Base-by-base conservation (phyloP, 1,140 invertebrate species). In the Mizuhopecten yessoensis region DNA sequence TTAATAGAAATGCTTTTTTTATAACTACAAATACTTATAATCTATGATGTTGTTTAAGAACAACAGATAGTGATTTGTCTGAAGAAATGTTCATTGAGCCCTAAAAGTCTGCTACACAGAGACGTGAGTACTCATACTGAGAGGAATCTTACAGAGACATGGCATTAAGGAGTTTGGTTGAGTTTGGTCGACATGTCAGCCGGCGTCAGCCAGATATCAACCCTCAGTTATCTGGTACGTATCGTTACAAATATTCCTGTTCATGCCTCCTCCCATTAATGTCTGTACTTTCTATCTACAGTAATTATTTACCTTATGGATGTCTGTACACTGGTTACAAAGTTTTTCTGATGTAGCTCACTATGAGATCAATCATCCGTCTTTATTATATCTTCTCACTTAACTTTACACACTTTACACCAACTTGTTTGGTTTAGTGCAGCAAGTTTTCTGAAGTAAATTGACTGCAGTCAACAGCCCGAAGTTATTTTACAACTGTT, bases 131-230 rank as follows among this genome's bases (percentile, higher is more conserved):
- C 57, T 17, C 5, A 13, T 29, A 17, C n/a, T 9, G 23, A 75
- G 23, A 29, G 57, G 57, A 75, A 75, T 75, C 23, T 29, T 75
- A 75, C 23, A 75, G 57, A 75, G 57, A 75, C 23, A 75, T 5
- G 57, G 29, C 57, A 75, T n/a, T 75, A 29, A 75, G 57, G 57
- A n/a, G 57, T 5, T 75, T 29, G 57, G 57, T 29, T 17, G 57
- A n/a, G 57, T 9, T 75, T 75, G 57, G 57, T 75, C 57, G 57
- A 75, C 57, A 75, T 75, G 57, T 75, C n/a, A 29, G 57, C n/a
- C n/a, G 57, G 57, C 57, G 57, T 75, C 57, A 29, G 57, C 23
- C 57, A 29, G 57, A n/a, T n/a, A n/a, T 75, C 57, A 29, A n/a
- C 23, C 57, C 29, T 29, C 1, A 5, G 1, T 75, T 75, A 75